phyloP scores from a whole-genome alignment of 1,140 invertebrate genomes.

The Drosophila littoralis region DNA sequence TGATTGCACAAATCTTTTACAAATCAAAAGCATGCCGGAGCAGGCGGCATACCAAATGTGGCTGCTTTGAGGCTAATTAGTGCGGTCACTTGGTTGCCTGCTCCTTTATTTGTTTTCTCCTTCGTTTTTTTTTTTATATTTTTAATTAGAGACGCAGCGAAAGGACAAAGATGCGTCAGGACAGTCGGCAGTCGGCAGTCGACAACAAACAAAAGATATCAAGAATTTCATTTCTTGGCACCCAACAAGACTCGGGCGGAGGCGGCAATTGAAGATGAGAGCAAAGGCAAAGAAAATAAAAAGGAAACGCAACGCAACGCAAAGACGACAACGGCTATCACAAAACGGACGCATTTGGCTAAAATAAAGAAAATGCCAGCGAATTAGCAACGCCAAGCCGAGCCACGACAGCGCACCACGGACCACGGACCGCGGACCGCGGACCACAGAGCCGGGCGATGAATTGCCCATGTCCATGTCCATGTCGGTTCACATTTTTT shows the following conservation, averaged over 20 bases:
- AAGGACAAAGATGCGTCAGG: conserved; percentile 79
- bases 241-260: conserved; percentile 22
- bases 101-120: neutral
- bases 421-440: neutral
- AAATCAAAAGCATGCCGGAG: conserved; percentile 67
- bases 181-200: conserved; percentile 65
- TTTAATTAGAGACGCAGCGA: conserved; percentile 77
- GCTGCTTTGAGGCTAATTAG: conserved; percentile 78
- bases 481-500: conserved; percentile 38
- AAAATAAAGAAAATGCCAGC: conserved; percentile 81
- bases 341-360: conserved; percentile 74
- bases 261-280: conserved; percentile 56
- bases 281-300: conserved; percentile 23
- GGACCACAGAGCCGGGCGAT: conserved; percentile 38
- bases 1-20: conserved; percentile 73
- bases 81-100: conserved; percentile 67
- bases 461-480: conserved; percentile 73
- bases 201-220: conserved; percentile 81
- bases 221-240: conserved; percentile 81
- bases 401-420: conserved; percentile 21
- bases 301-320: conserved; percentile 38
- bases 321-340: conserved; percentile 67
- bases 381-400: conserved; percentile 62
- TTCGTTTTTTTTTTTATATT: conserved; percentile 43
- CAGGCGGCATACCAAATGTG: conserved; percentile 71